A percentile compares a stretch with the other conserved stretches of the same genome.
These are phyloP conservation scores for Cantharis rufa DNA, from an alignment of 2,888 invertebrate species.

Conservation along the genomic window DNA sequence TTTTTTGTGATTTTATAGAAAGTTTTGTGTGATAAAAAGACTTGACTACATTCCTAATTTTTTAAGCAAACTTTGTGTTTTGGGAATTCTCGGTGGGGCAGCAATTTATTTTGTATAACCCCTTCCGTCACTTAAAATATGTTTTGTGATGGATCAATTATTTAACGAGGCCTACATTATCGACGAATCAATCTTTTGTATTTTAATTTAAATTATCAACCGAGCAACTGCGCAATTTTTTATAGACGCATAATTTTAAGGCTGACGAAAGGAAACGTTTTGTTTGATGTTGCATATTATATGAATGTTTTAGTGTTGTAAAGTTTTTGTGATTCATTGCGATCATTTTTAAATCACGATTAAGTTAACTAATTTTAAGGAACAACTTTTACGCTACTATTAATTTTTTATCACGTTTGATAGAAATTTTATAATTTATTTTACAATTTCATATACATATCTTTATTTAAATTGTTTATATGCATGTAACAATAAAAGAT, in stretches of 20 bases:
- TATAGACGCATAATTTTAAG: background rate
- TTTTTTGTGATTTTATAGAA: constrained; percentile 7
- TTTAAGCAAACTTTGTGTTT: background rate
- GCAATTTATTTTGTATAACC: background rate
- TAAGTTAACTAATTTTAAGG: background rate
- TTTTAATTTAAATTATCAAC: background rate
- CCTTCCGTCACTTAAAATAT: background rate
- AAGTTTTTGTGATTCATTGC: background rate
- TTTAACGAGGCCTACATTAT: background rate
- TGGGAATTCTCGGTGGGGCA: background rate
- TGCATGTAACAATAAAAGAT: constrained; percentile 23
- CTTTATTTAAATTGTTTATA: constrained; percentile 16
- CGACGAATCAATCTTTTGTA: background rate
- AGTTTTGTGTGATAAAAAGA: background rate
- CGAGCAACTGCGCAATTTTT: background rate
- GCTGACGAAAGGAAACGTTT: background rate
- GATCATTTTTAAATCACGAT: background rate
- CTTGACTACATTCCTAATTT: background rate
- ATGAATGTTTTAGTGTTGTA: background rate
- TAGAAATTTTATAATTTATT: constrained; percentile 10
- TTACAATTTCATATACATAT: constrained; percentile 8
- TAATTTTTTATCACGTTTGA: background rate
- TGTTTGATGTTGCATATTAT: background rate
- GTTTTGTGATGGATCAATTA: background rate
- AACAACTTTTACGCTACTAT: background rate